Conservation (phyloP, 2,113 vertebrate genomes). For the Eleginops maclovinus region DNA sequence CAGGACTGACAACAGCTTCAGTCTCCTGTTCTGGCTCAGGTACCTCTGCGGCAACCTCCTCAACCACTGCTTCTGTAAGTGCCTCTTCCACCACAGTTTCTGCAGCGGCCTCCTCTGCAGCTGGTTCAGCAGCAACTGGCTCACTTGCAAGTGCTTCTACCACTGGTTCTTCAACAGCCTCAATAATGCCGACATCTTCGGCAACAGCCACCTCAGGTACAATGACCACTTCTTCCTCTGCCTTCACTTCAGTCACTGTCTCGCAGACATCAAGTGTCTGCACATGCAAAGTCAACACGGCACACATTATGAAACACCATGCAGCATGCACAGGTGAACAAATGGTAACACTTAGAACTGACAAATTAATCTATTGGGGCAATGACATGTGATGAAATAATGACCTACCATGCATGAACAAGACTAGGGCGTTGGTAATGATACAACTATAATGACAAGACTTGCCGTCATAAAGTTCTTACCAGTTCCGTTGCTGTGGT, state of each 20-base stretch:
- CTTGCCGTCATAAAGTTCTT: not conserved
- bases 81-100: no score
- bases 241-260: constrained; percentile 24
- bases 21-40: no score
- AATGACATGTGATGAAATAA: not conserved
- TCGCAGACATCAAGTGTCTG: constrained; percentile 56
- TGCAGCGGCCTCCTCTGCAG: not conserved
- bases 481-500: constrained; percentile 56
- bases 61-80: no score
- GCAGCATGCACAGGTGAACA: constrained; percentile 17
- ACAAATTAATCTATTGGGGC: not conserved
- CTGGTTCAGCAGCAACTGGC: constrained; percentile 7
- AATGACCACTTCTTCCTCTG: constrained; percentile 2
- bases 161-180: not conserved
- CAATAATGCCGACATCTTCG: not conserved
- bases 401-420: not conserved
- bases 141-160: not conserved
- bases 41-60: constrained; percentile 4
- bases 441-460: not conserved
- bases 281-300: constrained; percentile 41
- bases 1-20: no score
- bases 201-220: not conserved
- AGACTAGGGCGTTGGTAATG: not conserved
- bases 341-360: not conserved
- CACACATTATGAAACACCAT: constrained; percentile 22